A percentile compares a stretch with the other conserved stretches of the same genome.
Conservation (phyloP, 2,113 vertebrate genomes). For the Aspiorhynchus laticeps region DNA sequence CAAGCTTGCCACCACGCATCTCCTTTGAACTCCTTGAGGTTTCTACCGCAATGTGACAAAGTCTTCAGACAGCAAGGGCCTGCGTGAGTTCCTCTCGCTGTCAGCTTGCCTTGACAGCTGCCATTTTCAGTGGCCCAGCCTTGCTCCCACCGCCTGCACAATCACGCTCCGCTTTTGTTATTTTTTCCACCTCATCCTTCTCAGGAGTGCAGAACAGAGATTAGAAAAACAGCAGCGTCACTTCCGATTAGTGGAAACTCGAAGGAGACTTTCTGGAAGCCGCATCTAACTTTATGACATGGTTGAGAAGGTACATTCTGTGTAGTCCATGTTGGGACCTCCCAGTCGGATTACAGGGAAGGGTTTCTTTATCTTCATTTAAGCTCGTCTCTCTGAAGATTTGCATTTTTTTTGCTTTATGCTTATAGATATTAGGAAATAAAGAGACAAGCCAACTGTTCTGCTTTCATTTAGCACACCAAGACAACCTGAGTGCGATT, state of each 20-base stretch:
- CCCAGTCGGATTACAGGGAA: neutral
- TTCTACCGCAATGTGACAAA: slow-evolving; percentile 72
- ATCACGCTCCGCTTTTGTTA: slow-evolving; percentile 53
- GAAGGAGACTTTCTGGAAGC: slow-evolving; percentile 38
- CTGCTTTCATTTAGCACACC: slow-evolving; percentile 12
- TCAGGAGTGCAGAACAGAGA: slow-evolving; percentile 56
- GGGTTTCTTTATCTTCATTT: neutral
- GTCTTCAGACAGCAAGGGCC: slow-evolving; percentile 63
- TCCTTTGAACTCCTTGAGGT: slow-evolving; percentile 63
- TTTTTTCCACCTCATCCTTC: slow-evolving; percentile 61
- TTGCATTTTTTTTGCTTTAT: neutral
- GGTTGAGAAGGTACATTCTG: slow-evolving; percentile 6
- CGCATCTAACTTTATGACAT: slow-evolving; percentile 20
- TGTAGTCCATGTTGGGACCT: neutral
- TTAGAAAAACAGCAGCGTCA: slow-evolving; percentile 57
- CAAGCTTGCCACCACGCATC: slow-evolving; percentile 73
- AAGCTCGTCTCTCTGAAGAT: neutral
- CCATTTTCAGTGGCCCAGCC: slow-evolving; percentile 69
- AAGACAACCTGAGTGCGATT: slow-evolving; percentile 29
- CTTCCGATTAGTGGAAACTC: slow-evolving; percentile 56
- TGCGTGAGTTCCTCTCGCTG: slow-evolving; percentile 52
- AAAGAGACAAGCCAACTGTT: neutral
- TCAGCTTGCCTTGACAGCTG: slow-evolving; percentile 77
- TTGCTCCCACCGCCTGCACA: slow-evolving; percentile 59
- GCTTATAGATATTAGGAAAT: neutral